Conservation (phyloP, 2,797 vertebrate species). For the Odontamblyopus rebecca region DNA sequence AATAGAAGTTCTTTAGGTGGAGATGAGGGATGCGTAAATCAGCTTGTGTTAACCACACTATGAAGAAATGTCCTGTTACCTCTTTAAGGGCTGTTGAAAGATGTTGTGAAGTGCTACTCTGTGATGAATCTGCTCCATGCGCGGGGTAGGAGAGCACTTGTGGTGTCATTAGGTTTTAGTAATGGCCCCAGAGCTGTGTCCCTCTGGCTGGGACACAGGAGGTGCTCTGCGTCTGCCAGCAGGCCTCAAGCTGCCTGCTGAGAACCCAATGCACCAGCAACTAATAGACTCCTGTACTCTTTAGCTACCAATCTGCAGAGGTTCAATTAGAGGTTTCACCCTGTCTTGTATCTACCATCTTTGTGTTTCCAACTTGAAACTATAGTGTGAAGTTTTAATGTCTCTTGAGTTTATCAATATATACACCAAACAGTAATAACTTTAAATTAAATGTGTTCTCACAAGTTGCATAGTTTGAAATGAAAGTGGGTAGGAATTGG, state of each 20-base stretch:
- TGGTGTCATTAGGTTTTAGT: slow-evolving; percentile 77
- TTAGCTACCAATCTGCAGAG: slow-evolving; percentile 1
- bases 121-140: slow-evolving; percentile 62
- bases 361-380: background rate
- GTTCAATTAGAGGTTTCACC: background rate
- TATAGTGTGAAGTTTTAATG: background rate
- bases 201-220: slow-evolving; percentile 45
- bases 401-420: too few species aligned
- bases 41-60: slow-evolving; percentile 43
- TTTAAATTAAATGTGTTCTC: too few species aligned
- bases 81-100: slow-evolving; percentile 62
- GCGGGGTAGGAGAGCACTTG: slow-evolving; percentile 62
- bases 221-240: slow-evolving; percentile 61
- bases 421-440: too few species aligned
- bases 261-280: slow-evolving; percentile 5
- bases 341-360: background rate
- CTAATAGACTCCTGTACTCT: background rate
- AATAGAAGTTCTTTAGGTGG: slow-evolving; percentile 61
- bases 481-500: too few species aligned
- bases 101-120: slow-evolving; percentile 57
- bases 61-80: slow-evolving; percentile 56
- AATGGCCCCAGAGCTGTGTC: slow-evolving; percentile 62
- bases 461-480: too few species aligned
- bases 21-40: slow-evolving; percentile 56
- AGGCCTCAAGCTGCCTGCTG: slow-evolving; percentile 34